A percentile compares a stretch with the other conserved stretches of the same genome.
Evolutionary conservation across 2,888 invertebrate species (phyloP).

Genomic region (Drosophila maculinotata): DNA sequence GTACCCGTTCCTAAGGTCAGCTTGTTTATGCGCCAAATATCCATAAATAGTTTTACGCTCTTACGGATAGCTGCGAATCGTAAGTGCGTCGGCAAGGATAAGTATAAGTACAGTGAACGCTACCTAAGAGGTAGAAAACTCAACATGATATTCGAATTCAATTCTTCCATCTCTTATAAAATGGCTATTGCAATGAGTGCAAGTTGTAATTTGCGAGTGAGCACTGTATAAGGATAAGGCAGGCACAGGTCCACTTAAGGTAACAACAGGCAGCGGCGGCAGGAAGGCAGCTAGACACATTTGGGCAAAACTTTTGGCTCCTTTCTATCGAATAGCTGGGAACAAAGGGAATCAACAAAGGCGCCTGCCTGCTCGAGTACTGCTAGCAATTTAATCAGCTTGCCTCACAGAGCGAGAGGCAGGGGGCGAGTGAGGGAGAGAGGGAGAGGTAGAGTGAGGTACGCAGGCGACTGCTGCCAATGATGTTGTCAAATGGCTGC

Average conservation of each 20-base stretch:
- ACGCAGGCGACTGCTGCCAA: conserved; percentile 54
- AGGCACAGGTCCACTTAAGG: conserved; percentile 70
- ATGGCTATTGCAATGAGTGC: no score
- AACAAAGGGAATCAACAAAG: conserved; percentile 69
- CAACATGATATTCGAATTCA: neutral
- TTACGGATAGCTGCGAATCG: conserved; percentile 48
- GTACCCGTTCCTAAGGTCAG: conserved; percentile 60
- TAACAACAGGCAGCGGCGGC: conserved; percentile 38
- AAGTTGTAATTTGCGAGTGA: neutral
- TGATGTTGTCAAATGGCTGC: conserved; percentile 74
- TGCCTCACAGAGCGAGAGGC: conserved; percentile 5
- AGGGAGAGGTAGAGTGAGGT: conserved; percentile 2
- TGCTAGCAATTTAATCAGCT: conserved; percentile 73
- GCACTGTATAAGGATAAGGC: conserved; percentile 33
- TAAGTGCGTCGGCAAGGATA: conserved; percentile 62
- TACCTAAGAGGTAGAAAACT: neutral
- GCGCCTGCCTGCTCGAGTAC: conserved; percentile 50
- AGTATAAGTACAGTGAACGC: conserved; percentile 30
- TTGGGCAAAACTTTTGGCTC: conserved; percentile 60
- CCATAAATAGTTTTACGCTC: conserved; percentile 78
- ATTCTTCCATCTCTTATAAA: no score
- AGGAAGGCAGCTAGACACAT: conserved; percentile 69
- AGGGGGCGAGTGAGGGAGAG: neutral
- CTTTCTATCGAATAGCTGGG: conserved; percentile 31
- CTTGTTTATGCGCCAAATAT: conserved; percentile 78